These are phyloP conservation scores for Tyrophagus putrescentiae DNA, from an alignment of 1,140 invertebrate species.

Conservation along the genomic window DNA sequence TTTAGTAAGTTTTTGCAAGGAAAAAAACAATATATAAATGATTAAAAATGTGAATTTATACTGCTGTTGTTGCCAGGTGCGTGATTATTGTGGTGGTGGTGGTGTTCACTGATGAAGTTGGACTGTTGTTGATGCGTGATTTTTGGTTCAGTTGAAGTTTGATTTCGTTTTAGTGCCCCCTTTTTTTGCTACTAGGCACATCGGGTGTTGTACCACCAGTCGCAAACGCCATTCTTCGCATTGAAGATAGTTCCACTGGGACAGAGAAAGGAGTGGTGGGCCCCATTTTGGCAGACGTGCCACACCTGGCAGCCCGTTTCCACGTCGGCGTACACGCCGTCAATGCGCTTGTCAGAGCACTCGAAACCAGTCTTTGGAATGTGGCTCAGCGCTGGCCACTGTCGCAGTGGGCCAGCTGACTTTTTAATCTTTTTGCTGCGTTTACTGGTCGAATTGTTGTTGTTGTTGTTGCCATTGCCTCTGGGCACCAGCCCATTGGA, in stretches of 20 bases:
- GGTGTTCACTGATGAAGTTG: background rate
- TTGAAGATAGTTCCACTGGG: constrained; percentile 41
- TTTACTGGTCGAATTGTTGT: constrained; percentile 17
- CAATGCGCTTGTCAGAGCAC: constrained; percentile 54
- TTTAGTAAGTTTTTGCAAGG: background rate
- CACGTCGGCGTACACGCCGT: constrained; percentile 67
- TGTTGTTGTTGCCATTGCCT: constrained; percentile 15
- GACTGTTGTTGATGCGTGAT: background rate
- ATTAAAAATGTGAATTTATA: background rate
- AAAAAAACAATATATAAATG: constrained; percentile 1
- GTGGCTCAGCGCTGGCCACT: constrained; percentile 19
- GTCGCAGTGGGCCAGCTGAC: background rate
- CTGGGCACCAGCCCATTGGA: background rate
- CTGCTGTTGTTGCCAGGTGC: no score
- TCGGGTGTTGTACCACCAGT: constrained; percentile 41
- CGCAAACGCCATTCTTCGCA: constrained; percentile 39
- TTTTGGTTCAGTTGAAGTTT: no score
- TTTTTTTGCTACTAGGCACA: no score
- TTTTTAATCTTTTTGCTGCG: background rate
- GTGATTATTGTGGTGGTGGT: background rate
- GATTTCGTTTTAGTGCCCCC: no score
- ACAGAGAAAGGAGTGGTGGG: constrained; percentile 34
- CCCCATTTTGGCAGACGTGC: constrained; percentile 22
- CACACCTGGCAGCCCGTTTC: constrained; percentile 79
- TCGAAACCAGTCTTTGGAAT: constrained; percentile 60